Evolutionary conservation across 2,888 invertebrate genomes (phyloP).

Genomic region (Melolontha melolontha): DNA sequence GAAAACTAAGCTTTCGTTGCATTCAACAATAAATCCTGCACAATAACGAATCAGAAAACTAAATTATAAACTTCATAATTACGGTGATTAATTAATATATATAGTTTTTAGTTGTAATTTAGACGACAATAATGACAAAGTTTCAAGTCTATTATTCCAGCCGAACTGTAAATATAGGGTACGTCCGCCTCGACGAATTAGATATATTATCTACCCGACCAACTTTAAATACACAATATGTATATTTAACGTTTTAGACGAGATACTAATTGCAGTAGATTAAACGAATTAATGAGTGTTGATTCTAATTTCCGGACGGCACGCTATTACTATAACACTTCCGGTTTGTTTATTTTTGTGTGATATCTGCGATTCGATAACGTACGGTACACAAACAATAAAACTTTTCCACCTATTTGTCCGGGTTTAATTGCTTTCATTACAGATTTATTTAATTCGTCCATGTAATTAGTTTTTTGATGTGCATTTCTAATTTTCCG

Average conservation of each 20-base stretch:
- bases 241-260: constrained; percentile 35
- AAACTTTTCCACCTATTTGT: constrained; percentile 26
- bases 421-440: constrained; percentile 33
- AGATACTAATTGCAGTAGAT: constrained; percentile 38
- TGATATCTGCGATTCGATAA: constrained; percentile 37
- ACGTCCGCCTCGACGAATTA: constrained; percentile 19
- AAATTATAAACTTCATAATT: too few species aligned
- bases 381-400: constrained; percentile 2
- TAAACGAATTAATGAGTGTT: constrained; percentile 39
- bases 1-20: too few species aligned
- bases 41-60: too few species aligned
- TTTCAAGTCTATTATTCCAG: too few species aligned
- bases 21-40: too few species aligned
- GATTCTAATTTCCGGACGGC: constrained; percentile 33
- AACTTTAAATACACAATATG: constrained; percentile 27
- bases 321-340: constrained; percentile 36
- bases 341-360: constrained; percentile 33
- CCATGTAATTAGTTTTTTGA: constrained; percentile 26
- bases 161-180: background rate
- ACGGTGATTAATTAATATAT: too few species aligned
- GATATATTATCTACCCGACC: constrained; percentile 28
- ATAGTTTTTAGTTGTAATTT: too few species aligned
- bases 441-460: constrained; percentile 35
- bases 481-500: too few species aligned
- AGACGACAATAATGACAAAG: too few species aligned